A percentile compares a stretch with the other conserved stretches of the same genome.
These are phyloP conservation scores for Callyntrura guangdongensis DNA, from an alignment of 2,888 invertebrate species.

Conservation along the genomic window DNA sequence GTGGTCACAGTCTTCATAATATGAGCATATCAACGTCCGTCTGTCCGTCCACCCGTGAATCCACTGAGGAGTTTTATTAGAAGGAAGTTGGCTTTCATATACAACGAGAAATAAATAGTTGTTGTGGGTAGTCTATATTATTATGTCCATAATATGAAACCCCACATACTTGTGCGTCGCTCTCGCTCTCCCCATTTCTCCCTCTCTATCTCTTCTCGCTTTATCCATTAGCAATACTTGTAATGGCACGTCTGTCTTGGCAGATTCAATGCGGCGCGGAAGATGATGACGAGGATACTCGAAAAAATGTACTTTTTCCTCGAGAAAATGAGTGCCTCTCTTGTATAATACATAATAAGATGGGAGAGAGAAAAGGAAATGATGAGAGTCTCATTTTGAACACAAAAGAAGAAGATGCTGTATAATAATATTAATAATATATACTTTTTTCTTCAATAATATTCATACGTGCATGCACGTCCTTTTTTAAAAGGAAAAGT, in stretches of 20 bases:
- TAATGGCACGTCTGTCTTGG: not conserved
- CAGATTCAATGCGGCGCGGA: not conserved
- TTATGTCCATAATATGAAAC: not conserved
- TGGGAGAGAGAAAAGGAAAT: conserved; percentile 9
- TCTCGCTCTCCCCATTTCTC: not conserved
- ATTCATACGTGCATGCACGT: not conserved
- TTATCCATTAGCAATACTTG: not conserved
- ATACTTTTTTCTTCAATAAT: not conserved
- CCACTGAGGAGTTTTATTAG: conserved; percentile 45
- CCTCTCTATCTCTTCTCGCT: not conserved
- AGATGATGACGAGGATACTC: conserved; percentile 21
- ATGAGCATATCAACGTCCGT: conserved; percentile 35
- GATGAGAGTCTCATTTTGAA: conserved; percentile 62
- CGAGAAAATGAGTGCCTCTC: conserved; percentile 55
- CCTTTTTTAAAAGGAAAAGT: conserved; percentile 9
- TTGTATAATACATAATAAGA: conserved; percentile 53
- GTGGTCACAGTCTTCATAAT: not conserved
- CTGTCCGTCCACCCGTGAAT: conserved; percentile 50
- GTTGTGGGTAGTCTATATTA: not conserved
- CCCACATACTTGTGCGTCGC: not conserved
- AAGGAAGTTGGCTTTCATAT: not conserved
- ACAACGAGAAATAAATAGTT: conserved; percentile 1
- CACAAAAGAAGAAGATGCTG: conserved; percentile 21
- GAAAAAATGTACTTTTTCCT: conserved; percentile 40
- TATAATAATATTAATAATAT: conserved; percentile 2